Base-by-base conservation (phyloP, 1,140 invertebrate genomes). In the Drosophila orena region DNA sequence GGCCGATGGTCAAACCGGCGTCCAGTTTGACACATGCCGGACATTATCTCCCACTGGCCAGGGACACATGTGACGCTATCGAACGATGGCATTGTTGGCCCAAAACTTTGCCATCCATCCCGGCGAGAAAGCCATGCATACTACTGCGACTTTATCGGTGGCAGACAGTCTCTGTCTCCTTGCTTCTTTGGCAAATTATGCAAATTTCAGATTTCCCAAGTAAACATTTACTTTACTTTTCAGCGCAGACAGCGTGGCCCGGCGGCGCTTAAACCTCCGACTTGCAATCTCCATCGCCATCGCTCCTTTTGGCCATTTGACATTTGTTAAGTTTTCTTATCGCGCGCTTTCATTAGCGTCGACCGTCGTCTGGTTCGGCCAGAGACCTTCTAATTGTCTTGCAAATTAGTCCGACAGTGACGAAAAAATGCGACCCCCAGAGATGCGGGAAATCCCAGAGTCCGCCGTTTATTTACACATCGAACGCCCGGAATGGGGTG, bases 211-310 rank as follows among this genome's bases (percentile, higher is more conserved):
- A 78, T 91, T 88, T 83, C 77, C 74, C 88, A 80, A 84, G 88
- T 77, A 91, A 91, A 91, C 88, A 91, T 91, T 91, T 91, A 79
- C 89, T 91, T 91, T 91, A 89, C 84, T 89, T 89, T 89, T 73
- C 84, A 89, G 72, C 72, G 72, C 84, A 79, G 79, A 89, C 80
- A 69, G 27, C 65, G 44, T 62, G 30, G 50, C 55, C 70, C 58
- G 71, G 52, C 53, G 55, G 69, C 68, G 15, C 54, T 56, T 22
- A 46, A 43, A 37, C 60, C 38, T 22, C 56, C 61, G 20, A 44
- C 30, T 27, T 56, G 15, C 20, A 65, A 43, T 59, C 42, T 30
- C 61, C 56, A 65, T 64, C 62, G 34, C 43, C 64, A 3, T 4
- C 4, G 24, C 24, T 24, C 42, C 62, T 43, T 5, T 27, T 14